These are phyloP conservation scores for Sardina pilchardus DNA, from an alignment of 2,113 vertebrate species.

Conservation along the genomic window DNA sequence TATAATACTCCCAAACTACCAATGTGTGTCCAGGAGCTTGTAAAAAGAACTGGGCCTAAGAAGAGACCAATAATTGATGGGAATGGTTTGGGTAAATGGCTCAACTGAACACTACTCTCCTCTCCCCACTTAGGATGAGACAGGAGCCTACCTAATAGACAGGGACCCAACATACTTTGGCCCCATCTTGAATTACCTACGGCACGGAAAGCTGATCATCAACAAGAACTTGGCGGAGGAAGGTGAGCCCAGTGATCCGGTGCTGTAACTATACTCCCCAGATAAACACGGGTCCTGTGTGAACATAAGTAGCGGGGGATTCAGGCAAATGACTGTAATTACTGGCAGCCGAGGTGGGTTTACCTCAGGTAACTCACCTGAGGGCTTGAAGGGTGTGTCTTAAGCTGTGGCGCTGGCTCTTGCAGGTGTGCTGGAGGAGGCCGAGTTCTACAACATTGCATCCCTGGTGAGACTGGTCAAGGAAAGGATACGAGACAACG, in stretches of 20 bases:
- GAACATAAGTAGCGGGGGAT: neutral
- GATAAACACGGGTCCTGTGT: neutral
- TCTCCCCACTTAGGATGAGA: constrained; percentile 82
- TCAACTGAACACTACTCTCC: neutral
- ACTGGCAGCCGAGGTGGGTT: neutral
- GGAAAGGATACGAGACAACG: constrained; percentile 96
- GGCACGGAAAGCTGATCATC: constrained; percentile 98
- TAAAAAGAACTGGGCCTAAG: neutral
- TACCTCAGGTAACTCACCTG: neutral
- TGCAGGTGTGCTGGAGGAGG: constrained; percentile 93
- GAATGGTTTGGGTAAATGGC: neutral
- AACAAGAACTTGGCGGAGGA: constrained; percentile 97
- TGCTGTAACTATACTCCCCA: neutral
- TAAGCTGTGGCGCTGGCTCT: neutral
- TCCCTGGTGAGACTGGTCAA: constrained; percentile 94
- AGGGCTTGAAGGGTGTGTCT: neutral
- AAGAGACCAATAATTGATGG: neutral
- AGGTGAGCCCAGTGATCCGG: constrained; percentile 73
- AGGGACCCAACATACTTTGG: constrained; percentile 98
- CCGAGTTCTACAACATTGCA: constrained; percentile 97
- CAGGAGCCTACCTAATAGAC: constrained; percentile 96
- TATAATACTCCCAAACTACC: neutral
- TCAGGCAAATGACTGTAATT: neutral
- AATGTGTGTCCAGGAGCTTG: neutral
- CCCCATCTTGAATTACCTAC: constrained; percentile 97